These are phyloP conservation scores for Pollenia amentaria DNA, from an alignment of 2,888 invertebrate genomes.

Conservation along the genomic window DNA sequence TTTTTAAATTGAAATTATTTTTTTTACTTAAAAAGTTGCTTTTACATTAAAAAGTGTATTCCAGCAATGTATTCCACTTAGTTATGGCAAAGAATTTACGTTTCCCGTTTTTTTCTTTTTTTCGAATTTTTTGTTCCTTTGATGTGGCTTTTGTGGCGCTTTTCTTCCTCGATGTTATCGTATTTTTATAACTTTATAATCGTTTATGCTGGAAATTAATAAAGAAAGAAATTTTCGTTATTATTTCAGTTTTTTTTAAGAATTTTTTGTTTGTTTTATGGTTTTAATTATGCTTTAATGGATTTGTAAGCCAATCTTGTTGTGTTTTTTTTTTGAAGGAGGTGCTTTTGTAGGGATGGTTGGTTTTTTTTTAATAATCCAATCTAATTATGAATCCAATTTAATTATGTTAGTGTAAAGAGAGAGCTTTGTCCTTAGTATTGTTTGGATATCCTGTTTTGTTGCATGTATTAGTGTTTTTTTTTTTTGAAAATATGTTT, in stretches of 20 bases:
- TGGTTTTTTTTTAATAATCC: background rate
- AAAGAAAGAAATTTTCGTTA: slow-evolving; percentile 45
- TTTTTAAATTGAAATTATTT: no score
- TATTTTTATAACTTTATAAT: background rate
- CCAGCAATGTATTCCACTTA: no score
- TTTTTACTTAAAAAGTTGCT: no score
- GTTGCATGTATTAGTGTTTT: slow-evolving; percentile 14
- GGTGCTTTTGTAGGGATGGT: background rate
- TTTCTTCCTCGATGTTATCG: background rate
- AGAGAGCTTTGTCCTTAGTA: background rate
- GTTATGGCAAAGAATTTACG: no score
- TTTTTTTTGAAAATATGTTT: slow-evolving; percentile 26
- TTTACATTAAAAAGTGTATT: no score
- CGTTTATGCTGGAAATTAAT: slow-evolving; percentile 45
- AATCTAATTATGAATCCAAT: slow-evolving; percentile 24
- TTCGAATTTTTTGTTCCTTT: no score
- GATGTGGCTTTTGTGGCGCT: no score
- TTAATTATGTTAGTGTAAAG: slow-evolving; percentile 16
- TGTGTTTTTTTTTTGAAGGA: background rate
- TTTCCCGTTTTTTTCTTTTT: no score
- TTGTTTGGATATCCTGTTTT: slow-evolving; percentile 44
- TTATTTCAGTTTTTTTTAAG: background rate
- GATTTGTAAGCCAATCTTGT: slow-evolving; percentile 41
- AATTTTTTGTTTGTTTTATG: slow-evolving; percentile 20
- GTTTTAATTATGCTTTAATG: slow-evolving; percentile 13